Percentiles rank a stretch among this genome's conserved stretches.
Conservation (phyloP, 2,113 vertebrate genomes). For the Limnothrissa miodon region DNA sequence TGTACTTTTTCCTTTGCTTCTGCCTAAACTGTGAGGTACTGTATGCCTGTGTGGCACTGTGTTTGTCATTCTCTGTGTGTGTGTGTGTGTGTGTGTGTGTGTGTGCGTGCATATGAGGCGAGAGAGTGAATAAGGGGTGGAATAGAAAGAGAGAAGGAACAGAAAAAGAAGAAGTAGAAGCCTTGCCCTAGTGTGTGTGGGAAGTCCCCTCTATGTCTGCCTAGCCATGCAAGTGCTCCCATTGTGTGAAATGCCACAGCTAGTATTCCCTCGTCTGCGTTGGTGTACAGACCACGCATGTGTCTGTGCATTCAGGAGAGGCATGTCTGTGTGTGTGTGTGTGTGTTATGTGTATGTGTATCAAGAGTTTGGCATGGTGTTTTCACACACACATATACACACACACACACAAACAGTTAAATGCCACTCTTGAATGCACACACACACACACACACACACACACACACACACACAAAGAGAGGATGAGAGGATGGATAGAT, state of each 20-base stretch:
- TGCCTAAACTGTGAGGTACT: too few species aligned
- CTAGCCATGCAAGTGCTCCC: slow-evolving; percentile 15
- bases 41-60: too few species aligned
- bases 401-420: too few species aligned
- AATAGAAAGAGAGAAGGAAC: not conserved
- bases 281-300: slow-evolving; percentile 53
- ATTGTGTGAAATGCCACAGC: slow-evolving; percentile 59
- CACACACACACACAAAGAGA: too few species aligned
- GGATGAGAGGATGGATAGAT: not conserved
- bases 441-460: too few species aligned
- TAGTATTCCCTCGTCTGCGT: slow-evolving; percentile 52
- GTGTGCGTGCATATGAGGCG: not conserved
- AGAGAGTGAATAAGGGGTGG: not conserved
- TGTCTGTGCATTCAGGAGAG: slow-evolving; percentile 53
- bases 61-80: not conserved
- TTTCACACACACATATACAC: too few species aligned
- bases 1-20: too few species aligned
- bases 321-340: too few species aligned
- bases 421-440: too few species aligned
- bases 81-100: slow-evolving; percentile 7
- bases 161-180: slow-evolving; percentile 16
- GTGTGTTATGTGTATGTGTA: too few species aligned
- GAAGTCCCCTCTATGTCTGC: slow-evolving; percentile 30
- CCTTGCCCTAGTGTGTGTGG: slow-evolving; percentile 50
- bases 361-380: too few species aligned